Base-by-base conservation (phyloP, 1,140 invertebrate species). In the Acyrthosiphon pisum region DNA sequence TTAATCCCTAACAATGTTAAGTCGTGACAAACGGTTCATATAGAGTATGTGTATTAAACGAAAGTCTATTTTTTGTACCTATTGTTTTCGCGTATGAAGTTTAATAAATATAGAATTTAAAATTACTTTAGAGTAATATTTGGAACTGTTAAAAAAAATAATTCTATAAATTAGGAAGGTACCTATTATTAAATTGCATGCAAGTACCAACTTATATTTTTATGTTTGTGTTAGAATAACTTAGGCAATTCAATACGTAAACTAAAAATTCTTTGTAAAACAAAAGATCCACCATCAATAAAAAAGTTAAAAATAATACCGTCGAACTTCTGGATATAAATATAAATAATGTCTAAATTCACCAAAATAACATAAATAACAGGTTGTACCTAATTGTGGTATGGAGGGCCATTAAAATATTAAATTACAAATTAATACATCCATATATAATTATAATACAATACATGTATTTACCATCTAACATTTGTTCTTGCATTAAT, bases 21-120 rank as follows among this genome's bases (percentile, higher is more conserved):
- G 37, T 68, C 89, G 89, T 90, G 89, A 90, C 89, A 90, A 90
- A 90, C 89, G 41, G 88, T 44, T 90, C 88, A 89, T 89, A 89
- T 26, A 89, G n/a, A 53, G n/a, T 22, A 6, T 56, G 88, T 53
- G 22, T 56, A 56, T 56, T 56, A 87, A 87, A 48, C 46, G 1
- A 87, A 48, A 50, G 30, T 50, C 50, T 87, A 87, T 87, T 56
- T 56, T 89, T 89, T 89, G 41, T 14, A 89, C 88, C 50, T 89
- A 41, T 89, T 26, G 88, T 89, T 23, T 89, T 89, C 4, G 3
- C 23, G 23, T 56, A 56, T 56, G 23, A 88, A 8, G n/a, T 37
- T 3, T 53, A 50, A 88, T 50, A 37, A 88, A 88, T 88, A 35
- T 1, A 37, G 0, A 35, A 50, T 48, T 87, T 87, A 86, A 86